These are phyloP conservation scores for Porites australiensis DNA, from an alignment of 64 coral and sea anemone genomes.

Conservation along the genomic window DNA sequence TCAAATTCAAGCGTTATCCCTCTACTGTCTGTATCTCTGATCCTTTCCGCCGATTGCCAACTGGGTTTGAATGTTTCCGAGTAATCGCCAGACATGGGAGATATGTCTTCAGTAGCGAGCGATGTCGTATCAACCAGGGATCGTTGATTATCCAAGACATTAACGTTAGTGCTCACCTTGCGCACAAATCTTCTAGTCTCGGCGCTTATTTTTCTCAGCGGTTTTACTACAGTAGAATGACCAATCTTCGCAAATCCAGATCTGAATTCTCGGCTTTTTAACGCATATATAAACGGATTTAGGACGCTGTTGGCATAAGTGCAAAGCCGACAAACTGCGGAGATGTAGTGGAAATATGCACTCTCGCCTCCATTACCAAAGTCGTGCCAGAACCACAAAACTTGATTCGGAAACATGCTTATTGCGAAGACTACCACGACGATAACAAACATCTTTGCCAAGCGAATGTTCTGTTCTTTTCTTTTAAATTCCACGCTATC, in stretches of 20 bases:
- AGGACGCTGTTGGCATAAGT: conserved; percentile 89
- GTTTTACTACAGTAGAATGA: too few species aligned
- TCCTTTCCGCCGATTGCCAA: not conserved
- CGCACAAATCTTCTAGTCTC: not conserved
- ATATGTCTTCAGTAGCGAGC: not conserved
- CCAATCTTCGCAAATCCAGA: conserved; percentile 56
- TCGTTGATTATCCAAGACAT: not conserved
- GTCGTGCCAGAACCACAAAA: conserved; percentile 87
- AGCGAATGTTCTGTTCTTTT: conserved; percentile 53
- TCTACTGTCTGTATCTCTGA: not conserved
- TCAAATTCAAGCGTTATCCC: not conserved
- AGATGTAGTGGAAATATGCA: conserved; percentile 39
- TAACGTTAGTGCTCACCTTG: not conserved
- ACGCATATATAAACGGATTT: conserved; percentile 86
- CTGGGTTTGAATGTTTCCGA: not conserved
- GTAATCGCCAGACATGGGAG: not conserved
- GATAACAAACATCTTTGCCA: conserved; percentile 84
- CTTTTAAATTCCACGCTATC: not conserved
- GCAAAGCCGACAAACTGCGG: conserved; percentile 74
- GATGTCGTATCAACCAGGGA: not conserved
- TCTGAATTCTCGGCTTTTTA: conserved; percentile 71
- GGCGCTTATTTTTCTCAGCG: not conserved
- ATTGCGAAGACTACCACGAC: conserved; percentile 85
- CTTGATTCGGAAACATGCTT: conserved; percentile 90
- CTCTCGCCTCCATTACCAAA: conserved; percentile 50